Evolutionary conservation across 2,113 vertebrate genomes (phyloP), one percentile per base, ranked within the genome.

Genomic region (Mobula hypostoma): DNA sequence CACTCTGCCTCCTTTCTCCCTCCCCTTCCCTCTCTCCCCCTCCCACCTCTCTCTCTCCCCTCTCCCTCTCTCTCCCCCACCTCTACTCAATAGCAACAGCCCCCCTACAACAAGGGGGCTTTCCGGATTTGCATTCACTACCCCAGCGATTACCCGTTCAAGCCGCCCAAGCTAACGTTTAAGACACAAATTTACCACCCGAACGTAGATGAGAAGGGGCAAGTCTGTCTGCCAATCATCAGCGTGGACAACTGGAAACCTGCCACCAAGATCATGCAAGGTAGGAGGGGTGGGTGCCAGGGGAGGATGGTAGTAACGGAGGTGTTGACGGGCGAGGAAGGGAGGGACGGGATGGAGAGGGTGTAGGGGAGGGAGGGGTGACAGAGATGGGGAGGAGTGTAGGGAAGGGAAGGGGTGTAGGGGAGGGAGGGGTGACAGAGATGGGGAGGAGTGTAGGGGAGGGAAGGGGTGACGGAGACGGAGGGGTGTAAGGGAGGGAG

Each of bases 171-270:
- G 0, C 36, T 94, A 94, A 95, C n/a, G 0, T 97, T 97, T 94
- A 87, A 19, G n/a, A 97, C 97, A 36, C 94, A 48, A 94, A 97
- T 97, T 95, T 96, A 97, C 95, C 97, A 97, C 91, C 96, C 97
- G 11, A 95, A 94, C 0, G 95, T 97, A 94, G 94, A 94, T 0
- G 1, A 2, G 0, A 0, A 94, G 0, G 97, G 97, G 0, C 9
- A 2, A 0, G 48, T 96, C 1, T 97, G 97, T 94, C 95, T 97
- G 93, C 96, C 96, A 19, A 95, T 97, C 80, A 96, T 95, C 95
- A 94, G 94, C 72, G 0, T 0, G 0, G 0, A 0, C 40, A 94
- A 95, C 82, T 97, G 97, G 97, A 4, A 21, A 0, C 94, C 74
- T 0, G 0, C 2, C 24, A 96, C 94, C 79, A 95, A 94, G 3